These are phyloP conservation scores for Pseudocheirus occidentalis DNA, from an alignment of 2,797 vertebrate genomes.

Conservation along the genomic window DNA sequence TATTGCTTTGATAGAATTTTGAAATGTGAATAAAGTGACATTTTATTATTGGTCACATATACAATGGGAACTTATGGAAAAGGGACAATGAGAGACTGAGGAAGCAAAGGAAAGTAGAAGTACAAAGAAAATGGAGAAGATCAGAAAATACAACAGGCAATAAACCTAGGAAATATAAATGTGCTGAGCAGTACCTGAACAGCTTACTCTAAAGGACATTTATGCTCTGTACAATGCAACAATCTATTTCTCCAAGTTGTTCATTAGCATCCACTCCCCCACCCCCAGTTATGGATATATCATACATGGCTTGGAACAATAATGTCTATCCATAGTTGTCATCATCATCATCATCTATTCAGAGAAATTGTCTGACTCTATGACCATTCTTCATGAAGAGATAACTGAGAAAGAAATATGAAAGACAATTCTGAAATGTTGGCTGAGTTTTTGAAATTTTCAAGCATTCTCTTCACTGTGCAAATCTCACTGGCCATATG, in stretches of 20 bases:
- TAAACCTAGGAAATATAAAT: not conserved
- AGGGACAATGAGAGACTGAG: not conserved
- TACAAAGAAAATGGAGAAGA: conserved; percentile 23
- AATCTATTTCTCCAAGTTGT: conserved; percentile 1
- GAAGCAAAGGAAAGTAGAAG: not conserved
- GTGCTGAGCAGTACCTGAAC: not conserved
- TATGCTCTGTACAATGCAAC: not conserved
- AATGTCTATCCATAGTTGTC: not conserved
- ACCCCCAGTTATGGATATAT: not conserved
- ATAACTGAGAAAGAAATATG: conserved; percentile 43
- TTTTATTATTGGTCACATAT: conserved; percentile 17
- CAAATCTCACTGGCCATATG: not conserved
- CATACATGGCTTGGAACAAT: not conserved
- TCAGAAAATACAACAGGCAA: not conserved
- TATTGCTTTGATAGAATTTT: not conserved
- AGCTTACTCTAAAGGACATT: not conserved
- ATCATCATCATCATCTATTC: not conserved
- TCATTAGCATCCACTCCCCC: too few species aligned
- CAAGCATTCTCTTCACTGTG: not conserved
- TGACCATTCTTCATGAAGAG: not conserved
- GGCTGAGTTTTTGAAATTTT: not conserved
- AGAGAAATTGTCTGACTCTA: not conserved
- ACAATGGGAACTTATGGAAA: conserved; percentile 16
- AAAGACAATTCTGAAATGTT: conserved; percentile 53
- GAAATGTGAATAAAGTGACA: conserved; percentile 19